Percentiles rank a stretch among this genome's conserved stretches.
phyloP scores from a whole-genome alignment of 2,888 invertebrate species.

The Heteropelma amictum region DNA sequence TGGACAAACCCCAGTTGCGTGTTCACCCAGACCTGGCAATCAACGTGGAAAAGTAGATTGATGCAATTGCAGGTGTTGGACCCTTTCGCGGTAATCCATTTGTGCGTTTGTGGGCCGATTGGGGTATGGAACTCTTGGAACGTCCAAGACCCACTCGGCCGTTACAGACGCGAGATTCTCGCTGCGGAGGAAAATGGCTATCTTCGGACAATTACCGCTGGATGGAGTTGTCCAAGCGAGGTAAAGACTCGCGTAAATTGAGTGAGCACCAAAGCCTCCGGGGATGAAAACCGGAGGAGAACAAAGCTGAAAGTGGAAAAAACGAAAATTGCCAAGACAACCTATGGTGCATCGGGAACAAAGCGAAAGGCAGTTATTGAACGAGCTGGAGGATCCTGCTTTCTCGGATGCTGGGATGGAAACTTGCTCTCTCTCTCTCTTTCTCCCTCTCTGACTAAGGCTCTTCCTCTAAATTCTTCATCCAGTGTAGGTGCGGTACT shows the following conservation, averaged over 20 bases:
- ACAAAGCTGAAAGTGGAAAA: background rate
- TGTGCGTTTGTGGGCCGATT: no score
- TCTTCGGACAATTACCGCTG: slow-evolving; percentile 5
- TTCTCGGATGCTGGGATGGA: background rate
- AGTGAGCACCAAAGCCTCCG: no score
- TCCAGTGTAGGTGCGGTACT: slow-evolving; percentile 34
- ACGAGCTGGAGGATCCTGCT: slow-evolving; percentile 18
- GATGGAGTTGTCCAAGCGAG: background rate
- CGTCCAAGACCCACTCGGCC: background rate
- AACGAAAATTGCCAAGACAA: slow-evolving; percentile 13
- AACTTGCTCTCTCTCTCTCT: slow-evolving; percentile 4
- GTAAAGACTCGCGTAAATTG: slow-evolving; percentile 9
- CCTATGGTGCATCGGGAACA: slow-evolving; percentile 16
- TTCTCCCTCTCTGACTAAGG: no score
- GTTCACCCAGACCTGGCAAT: no score
- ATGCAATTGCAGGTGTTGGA: no score
- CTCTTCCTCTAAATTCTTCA: slow-evolving; percentile 40
- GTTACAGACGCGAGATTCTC: background rate
- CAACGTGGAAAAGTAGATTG: background rate
- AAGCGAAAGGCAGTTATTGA: slow-evolving; percentile 42
- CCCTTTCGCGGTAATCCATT: no score
- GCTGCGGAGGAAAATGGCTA: background rate
- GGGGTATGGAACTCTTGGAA: no score
- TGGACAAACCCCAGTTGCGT: no score
- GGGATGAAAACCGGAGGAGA: background rate